phyloP scores from a whole-genome alignment of 2,113 vertebrate genomes.

The Trogon surrucura region DNA sequence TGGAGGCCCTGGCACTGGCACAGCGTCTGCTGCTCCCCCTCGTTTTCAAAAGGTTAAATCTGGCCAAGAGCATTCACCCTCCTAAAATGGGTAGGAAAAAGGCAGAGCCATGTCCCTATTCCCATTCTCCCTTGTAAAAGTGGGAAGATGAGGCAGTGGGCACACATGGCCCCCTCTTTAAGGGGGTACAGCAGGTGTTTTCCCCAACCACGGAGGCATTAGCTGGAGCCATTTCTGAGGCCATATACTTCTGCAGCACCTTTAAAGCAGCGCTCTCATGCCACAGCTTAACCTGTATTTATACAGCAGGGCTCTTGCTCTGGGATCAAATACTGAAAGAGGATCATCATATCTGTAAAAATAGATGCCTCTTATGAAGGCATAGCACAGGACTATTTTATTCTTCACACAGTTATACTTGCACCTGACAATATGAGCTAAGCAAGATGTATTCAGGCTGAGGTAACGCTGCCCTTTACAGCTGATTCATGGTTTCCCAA shows the following conservation, averaged over 20 bases:
- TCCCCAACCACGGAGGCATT: neutral
- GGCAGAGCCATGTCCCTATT: neutral
- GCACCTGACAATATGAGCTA: slow-evolving; percentile 34
- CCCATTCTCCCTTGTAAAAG: neutral
- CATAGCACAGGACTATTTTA: neutral
- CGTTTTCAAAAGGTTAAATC: slow-evolving; percentile 19
- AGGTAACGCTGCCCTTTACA: slow-evolving; percentile 24
- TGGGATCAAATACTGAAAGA: slow-evolving; percentile 4
- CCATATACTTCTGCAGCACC: neutral
- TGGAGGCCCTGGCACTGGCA: neutral
- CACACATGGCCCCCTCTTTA: neutral
- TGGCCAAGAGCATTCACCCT: neutral
- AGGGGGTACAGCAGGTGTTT: neutral
- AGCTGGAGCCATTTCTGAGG: neutral
- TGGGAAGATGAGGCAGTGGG: neutral
- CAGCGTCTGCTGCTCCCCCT: neutral
- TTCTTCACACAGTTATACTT: slow-evolving; percentile 31
- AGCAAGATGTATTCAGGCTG: slow-evolving; percentile 6
- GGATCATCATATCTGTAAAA: slow-evolving; percentile 36
- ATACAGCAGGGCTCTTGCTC: neutral
- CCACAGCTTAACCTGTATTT: neutral
- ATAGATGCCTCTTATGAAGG: slow-evolving; percentile 27
- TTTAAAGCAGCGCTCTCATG: neutral
- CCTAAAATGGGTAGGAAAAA: slow-evolving; percentile 63
- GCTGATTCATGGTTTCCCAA: slow-evolving; percentile 64